Conservation (phyloP, 2,113 vertebrate genomes). For the Tyrannus savana region DNA sequence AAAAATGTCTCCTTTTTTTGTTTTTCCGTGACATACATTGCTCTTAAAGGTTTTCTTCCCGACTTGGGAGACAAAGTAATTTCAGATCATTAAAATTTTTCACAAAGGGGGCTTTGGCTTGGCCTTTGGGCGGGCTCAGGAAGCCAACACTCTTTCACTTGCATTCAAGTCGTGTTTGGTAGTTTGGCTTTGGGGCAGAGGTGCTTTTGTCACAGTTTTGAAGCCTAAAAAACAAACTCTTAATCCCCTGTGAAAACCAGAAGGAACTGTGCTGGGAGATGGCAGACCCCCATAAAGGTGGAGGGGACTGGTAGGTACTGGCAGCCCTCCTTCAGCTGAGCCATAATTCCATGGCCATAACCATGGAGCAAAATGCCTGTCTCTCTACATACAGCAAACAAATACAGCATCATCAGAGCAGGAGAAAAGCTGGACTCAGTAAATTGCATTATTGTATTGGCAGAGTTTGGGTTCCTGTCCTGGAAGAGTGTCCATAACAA, state of each 20-base stretch:
- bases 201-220: not conserved
- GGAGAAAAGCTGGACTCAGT: not conserved
- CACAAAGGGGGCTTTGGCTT: not conserved
- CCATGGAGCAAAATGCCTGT: not conserved
- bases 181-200: slow-evolving; percentile 17
- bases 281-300: not conserved
- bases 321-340: not conserved
- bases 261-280: not conserved
- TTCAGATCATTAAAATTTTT: not conserved
- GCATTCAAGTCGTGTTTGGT: not conserved
- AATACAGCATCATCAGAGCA: not conserved
- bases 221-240: not conserved
- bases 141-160: not conserved
- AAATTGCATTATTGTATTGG: not conserved
- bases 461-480: not conserved
- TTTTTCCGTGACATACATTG: not conserved
- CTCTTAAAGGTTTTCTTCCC: not conserved
- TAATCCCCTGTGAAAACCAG: not conserved
- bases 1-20: not conserved
- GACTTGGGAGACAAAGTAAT: not conserved
- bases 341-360: not conserved
- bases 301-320: not conserved
- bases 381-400: not conserved
- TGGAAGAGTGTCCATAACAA: not conserved
- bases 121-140: not conserved